These are phyloP conservation scores for Polylopha cassiicola DNA, from an alignment of 2,888 invertebrate genomes.

Conservation along the genomic window DNA sequence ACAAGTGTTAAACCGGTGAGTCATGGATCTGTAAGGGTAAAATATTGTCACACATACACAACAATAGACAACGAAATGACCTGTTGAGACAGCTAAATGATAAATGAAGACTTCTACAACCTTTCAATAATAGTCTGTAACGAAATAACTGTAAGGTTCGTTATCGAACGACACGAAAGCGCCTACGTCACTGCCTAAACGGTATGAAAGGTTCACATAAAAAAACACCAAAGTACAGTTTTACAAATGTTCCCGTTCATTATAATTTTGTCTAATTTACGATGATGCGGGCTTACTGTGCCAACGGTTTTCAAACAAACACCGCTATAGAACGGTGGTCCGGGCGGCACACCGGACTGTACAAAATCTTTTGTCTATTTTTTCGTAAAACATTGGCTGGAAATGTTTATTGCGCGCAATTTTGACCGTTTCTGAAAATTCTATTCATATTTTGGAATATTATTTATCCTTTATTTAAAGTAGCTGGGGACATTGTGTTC, in stretches of 20 bases:
- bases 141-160: too few species aligned
- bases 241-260: conserved; percentile 69
- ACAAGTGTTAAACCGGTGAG: too few species aligned
- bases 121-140: not conserved
- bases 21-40: too few species aligned
- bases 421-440: conserved; percentile 54
- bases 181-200: conserved; percentile 4
- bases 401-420: conserved; percentile 61
- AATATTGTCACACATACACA: conserved; percentile 6
- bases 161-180: not conserved
- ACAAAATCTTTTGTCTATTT: conserved; percentile 45
- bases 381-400: conserved; percentile 55
- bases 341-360: conserved; percentile 24
- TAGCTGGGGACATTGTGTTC: conserved; percentile 44
- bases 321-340: conserved; percentile 49
- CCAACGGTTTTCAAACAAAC: conserved; percentile 44
- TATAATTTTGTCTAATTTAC: conserved; percentile 61
- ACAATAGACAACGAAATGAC: conserved; percentile 12
- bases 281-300: conserved; percentile 59
- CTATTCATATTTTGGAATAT: conserved; percentile 41
- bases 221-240: conserved; percentile 52
- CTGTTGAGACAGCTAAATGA: conserved; percentile 14
- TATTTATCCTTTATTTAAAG: conserved; percentile 51
- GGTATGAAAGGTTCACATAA: conserved; percentile 16
- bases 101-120: not conserved